Conservation (phyloP, 2,888 invertebrate species). For the Hydrotaea cyrtoneurina region DNA sequence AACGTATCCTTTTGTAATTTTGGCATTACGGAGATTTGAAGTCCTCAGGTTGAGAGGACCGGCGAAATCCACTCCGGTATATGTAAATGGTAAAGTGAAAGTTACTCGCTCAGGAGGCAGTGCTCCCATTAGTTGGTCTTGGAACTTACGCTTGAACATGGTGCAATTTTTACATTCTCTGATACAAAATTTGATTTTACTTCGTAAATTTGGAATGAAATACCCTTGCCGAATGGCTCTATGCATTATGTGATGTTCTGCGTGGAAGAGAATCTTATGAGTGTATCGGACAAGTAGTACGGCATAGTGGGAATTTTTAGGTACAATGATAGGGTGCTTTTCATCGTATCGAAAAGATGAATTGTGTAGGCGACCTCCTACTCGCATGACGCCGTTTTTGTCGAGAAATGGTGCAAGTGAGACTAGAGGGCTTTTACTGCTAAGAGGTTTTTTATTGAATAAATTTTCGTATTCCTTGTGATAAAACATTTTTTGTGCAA, state of each 20-base stretch:
- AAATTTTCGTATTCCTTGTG: slow-evolving; percentile 1
- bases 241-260: slow-evolving; percentile 4
- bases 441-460: not conserved
- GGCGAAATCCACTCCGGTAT: slow-evolving; percentile 54
- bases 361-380: not conserved
- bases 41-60: slow-evolving; percentile 55
- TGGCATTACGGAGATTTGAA: slow-evolving; percentile 18
- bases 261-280: slow-evolving; percentile 15
- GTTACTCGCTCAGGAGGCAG: slow-evolving; percentile 48
- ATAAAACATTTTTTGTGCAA: not conserved
- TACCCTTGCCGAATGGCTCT: slow-evolving; percentile 36
- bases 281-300: not conserved
- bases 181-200: slow-evolving; percentile 33
- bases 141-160: slow-evolving; percentile 37
- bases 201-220: slow-evolving; percentile 39
- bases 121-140: slow-evolving; percentile 52
- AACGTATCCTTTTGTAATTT: slow-evolving; percentile 47
- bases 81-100: slow-evolving; percentile 46
- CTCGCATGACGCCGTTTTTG: not conserved
- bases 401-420: not conserved
- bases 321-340: slow-evolving; percentile 5
- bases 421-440: not conserved
- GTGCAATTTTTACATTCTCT: slow-evolving; percentile 51
- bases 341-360: not conserved
- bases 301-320: not conserved